phyloP scores from a whole-genome alignment of 2,113 vertebrate species.

The Triplophysa rosa region DNA sequence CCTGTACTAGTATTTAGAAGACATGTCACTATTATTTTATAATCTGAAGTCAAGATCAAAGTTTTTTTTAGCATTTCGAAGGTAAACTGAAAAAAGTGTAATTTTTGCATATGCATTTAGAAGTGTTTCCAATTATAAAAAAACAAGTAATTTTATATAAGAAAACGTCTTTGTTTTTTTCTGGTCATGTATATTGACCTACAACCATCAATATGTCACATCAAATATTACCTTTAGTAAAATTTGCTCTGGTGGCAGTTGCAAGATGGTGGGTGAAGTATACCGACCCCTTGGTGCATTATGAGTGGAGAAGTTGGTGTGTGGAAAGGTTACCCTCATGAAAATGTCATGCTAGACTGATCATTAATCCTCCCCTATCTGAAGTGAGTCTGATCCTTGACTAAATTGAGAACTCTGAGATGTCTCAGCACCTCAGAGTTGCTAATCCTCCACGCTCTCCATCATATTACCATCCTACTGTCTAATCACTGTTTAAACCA shows the following conservation, averaged over 20 bases:
- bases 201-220: not conserved
- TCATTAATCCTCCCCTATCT: slow-evolving; percentile 72
- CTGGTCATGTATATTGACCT: not conserved
- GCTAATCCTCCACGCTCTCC: slow-evolving; percentile 74
- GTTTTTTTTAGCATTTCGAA: too few species aligned
- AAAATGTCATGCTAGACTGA: slow-evolving; percentile 73
- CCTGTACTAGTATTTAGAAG: too few species aligned
- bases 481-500: slow-evolving; percentile 78
- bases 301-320: slow-evolving; percentile 66
- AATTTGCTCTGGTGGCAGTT: not conserved
- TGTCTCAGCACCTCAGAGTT: slow-evolving; percentile 79
- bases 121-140: too few species aligned
- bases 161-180: too few species aligned
- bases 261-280: slow-evolving; percentile 49
- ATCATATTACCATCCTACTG: slow-evolving; percentile 66
- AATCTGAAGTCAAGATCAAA: too few species aligned
- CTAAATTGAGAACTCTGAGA: slow-evolving; percentile 75
- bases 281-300: slow-evolving; percentile 58
- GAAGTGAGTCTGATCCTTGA: slow-evolving; percentile 78
- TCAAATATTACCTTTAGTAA: not conserved
- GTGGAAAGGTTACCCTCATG: slow-evolving; percentile 67
- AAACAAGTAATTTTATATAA: too few species aligned
- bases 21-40: too few species aligned
- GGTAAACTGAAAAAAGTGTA: too few species aligned
- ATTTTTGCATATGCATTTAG: too few species aligned